Evolutionary conservation across 2,888 invertebrate species (phyloP).

Genomic region (Leptogaster cylindrica): DNA sequence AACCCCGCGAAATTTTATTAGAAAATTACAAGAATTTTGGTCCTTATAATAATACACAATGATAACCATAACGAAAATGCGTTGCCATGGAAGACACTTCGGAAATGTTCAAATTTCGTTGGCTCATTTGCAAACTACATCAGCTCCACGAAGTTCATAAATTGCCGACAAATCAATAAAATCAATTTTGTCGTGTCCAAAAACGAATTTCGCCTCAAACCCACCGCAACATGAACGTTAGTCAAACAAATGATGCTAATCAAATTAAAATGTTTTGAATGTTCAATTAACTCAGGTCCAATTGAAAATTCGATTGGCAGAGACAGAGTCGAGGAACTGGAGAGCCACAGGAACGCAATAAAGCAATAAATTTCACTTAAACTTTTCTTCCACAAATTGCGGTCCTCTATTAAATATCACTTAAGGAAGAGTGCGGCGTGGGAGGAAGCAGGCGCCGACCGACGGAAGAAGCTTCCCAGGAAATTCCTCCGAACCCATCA

Average conservation of each 20-base stretch:
- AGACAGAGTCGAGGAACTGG: neutral
- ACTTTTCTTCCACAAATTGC: conserved; percentile 29
- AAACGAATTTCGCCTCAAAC: neutral
- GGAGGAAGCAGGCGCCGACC: neutral
- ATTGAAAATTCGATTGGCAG: conserved; percentile 19
- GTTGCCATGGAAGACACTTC: too few relatives aligned
- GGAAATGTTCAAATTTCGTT: neutral
- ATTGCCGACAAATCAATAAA: conserved; percentile 22
- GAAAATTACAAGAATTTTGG: too few relatives aligned
- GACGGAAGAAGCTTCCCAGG: neutral
- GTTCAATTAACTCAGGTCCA: conserved; percentile 35
- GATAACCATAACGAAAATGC: too few relatives aligned
- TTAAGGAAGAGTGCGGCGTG: conserved; percentile 13
- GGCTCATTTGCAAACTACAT: conserved; percentile 19
- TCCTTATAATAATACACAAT: too few relatives aligned
- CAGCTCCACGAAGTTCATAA: neutral
- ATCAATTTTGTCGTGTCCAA: neutral
- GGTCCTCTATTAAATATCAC: conserved; percentile 36
- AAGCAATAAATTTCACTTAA: conserved; percentile 38
- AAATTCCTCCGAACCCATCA: conserved; percentile 8
- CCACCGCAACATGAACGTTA: neutral
- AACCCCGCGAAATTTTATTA: too few relatives aligned
- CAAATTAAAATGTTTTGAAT: conserved; percentile 38
- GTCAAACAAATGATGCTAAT: conserved; percentile 20
- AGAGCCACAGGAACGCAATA: conserved; percentile 23